Evolutionary conservation across 2,797 vertebrate genomes (phyloP), one percentile per base, ranked within the genome.

Genomic region (Oreochromis mossambicus): DNA sequence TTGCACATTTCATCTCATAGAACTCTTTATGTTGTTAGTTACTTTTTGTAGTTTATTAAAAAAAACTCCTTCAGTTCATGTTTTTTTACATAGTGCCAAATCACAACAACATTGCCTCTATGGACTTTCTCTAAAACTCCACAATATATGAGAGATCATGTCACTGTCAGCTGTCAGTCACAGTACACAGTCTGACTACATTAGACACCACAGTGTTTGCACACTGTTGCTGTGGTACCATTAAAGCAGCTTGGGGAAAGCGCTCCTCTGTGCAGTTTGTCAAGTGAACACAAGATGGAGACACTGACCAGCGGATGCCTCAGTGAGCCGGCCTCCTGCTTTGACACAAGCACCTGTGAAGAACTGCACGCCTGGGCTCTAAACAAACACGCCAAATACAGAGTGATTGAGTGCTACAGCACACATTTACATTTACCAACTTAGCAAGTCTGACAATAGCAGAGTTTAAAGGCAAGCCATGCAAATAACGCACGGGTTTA

Each of bases 371-470:
- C 86, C 78, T 75, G 41, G 89, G 76, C 70, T 75, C 80, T 83
- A 84, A 92, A 91, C 86, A 93, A 93, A 93, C 89, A 91, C 75
- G 88, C 29, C 80, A 80, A 66, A 36, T 73, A 14, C 51, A 75
- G 24, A 66, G 83, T 84, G 89, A 94, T 43, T 78, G 70, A 94
- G 75, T 15, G 12, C 68, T 34, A 9, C 6, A 55, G 43, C 21
- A 32, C 29, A 36, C 68, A 84, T 95, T 95, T 94, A 89, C 91
- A 92, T 94, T 38, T 4, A 83, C 46, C 38, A 82, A 89, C 83
- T 79, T 63, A 51, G 41, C 66, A 41, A 79, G 80, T 84, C 85
- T 80, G 84, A 90, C 86, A 68, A 90, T 82, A 79, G 84, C 81
- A 84, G 83, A 87, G 24, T 68, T 73, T 36, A 85, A 88, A 90